phyloP scores from a whole-genome alignment of 2,113 vertebrate species.

The Ivindomyrus marchei region DNA sequence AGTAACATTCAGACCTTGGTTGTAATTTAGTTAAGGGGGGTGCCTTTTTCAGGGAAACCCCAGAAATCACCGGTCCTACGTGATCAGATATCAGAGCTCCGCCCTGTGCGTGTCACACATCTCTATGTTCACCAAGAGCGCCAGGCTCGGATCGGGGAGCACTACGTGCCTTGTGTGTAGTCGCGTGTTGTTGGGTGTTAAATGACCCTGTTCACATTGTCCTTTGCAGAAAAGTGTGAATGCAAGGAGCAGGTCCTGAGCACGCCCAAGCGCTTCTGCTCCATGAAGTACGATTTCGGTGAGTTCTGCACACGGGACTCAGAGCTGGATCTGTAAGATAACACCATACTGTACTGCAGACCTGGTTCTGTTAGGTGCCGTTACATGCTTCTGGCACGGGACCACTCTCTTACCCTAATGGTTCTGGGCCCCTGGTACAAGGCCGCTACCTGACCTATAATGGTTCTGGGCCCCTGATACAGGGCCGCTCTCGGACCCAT shows the following conservation, averaged over 20 bases:
- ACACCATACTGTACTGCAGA: neutral
- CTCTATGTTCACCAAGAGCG: too few relatives aligned
- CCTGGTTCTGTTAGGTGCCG: neutral
- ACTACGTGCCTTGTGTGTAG: neutral
- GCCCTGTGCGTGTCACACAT: neutral
- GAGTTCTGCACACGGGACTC: conserved; percentile 44
- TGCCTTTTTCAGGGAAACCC: neutral
- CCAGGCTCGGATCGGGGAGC: too few relatives aligned
- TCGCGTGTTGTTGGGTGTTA: neutral
- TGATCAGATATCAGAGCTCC: neutral
- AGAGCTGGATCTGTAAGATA: neutral
- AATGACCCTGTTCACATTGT: conserved; percentile 4
- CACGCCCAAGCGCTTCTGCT: conserved; percentile 84
- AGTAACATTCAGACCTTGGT: neutral
- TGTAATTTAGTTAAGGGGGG: neutral
- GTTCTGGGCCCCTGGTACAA: neutral
- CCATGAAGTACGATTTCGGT: conserved; percentile 92
- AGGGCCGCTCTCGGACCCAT: neutral
- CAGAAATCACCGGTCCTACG: neutral
- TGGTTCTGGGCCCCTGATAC: neutral
- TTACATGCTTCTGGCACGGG: neutral
- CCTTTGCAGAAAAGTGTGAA: conserved; percentile 84
- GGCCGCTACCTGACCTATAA: neutral
- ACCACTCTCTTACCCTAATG: neutral
- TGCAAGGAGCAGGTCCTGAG: conserved; percentile 88